Conservation (phyloP, 2,888 invertebrate genomes). For the Leptopterna dolabrata region DNA sequence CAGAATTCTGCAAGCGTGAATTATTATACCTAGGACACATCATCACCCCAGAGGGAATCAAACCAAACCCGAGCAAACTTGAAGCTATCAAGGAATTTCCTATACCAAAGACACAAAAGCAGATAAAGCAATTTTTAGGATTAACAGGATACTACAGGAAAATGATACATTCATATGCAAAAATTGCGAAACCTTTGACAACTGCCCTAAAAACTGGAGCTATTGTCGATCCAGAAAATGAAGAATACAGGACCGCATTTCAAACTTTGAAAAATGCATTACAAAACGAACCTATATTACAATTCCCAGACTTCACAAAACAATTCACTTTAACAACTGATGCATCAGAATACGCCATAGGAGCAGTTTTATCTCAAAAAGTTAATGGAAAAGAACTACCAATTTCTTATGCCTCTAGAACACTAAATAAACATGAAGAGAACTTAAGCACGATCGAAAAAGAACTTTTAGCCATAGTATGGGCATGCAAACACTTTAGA, state of each 20-base stretch:
- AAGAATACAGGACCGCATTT: background rate
- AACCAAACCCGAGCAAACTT: background rate
- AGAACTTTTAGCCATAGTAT: background rate
- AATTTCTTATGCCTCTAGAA: background rate
- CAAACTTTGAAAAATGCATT: background rate
- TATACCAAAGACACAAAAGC: background rate
- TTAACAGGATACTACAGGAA: too few species aligned
- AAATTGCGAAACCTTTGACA: background rate
- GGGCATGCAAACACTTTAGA: background rate
- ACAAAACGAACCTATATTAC: too few species aligned
- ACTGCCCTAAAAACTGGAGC: background rate
- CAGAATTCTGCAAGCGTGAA: background rate
- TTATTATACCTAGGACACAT: background rate
- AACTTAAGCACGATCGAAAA: background rate
- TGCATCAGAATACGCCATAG: background rate
- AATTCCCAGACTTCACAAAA: too few species aligned
- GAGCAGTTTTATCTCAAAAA: too few species aligned
- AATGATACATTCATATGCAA: background rate
- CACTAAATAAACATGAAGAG: background rate
- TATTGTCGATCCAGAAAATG: background rate
- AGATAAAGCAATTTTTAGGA: too few species aligned
- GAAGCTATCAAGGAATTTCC: constrained; percentile 43
- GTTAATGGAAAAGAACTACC: background rate
- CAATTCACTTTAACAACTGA: background rate
- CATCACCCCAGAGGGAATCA: too few species aligned